Conservation (phyloP, 2,797 vertebrate genomes). For the Denticeps clupeoides region DNA sequence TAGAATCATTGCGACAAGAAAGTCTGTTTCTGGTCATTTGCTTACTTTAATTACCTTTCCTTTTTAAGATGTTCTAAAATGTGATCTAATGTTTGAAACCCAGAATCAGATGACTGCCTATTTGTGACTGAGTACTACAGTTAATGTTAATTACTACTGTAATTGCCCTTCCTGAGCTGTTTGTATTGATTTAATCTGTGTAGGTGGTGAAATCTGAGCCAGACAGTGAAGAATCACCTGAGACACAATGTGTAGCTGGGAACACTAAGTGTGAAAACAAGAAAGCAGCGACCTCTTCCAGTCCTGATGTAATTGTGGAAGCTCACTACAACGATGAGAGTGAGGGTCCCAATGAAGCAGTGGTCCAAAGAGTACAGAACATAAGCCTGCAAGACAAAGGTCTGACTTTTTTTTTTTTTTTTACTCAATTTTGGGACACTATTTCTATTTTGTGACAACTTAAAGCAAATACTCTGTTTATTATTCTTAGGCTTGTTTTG, state of each 20-base stretch:
- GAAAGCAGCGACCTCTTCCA: conserved; percentile 20
- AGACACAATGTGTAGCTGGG: conserved; percentile 47
- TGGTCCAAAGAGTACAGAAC: conserved; percentile 22
- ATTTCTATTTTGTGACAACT: too few relatives aligned
- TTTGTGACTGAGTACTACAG: not conserved
- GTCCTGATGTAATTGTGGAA: conserved; percentile 58
- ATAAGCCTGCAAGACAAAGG: conserved; percentile 33
- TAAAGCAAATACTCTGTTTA: too few relatives aligned
- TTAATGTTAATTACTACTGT: not conserved
- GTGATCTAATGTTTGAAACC: too few relatives aligned
- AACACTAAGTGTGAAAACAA: conserved; percentile 11
- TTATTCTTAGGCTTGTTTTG: too few relatives aligned
- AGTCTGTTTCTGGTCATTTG: not conserved
- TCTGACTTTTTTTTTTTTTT: too few relatives aligned
- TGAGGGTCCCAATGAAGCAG: conserved; percentile 31
- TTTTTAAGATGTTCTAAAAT: too few relatives aligned
- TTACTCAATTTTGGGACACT: too few relatives aligned
- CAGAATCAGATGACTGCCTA: too few relatives aligned
- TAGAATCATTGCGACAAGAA: not conserved
- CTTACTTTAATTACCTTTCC: too few relatives aligned
- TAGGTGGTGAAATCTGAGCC: conserved; percentile 61
- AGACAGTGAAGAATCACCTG: conserved; percentile 58
- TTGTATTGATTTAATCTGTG: not conserved
- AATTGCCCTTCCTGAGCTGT: not conserved
- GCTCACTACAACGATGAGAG: conserved; percentile 55